These are phyloP conservation scores for Drosophila barbarae DNA, from an alignment of 2,888 invertebrate genomes.

Conservation along the genomic window DNA sequence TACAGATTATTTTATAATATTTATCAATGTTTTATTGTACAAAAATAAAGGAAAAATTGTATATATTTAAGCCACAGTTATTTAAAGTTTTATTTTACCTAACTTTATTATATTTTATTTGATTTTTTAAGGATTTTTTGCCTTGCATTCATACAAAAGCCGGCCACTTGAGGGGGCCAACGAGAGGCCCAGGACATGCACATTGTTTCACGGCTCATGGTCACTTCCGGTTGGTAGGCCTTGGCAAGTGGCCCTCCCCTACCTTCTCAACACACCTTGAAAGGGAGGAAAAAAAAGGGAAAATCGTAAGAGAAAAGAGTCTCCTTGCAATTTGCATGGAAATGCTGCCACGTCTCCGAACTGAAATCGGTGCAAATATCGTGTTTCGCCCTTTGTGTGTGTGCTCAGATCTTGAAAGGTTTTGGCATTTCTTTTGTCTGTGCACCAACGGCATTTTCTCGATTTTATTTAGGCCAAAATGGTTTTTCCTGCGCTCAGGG, in stretches of 20 bases:
- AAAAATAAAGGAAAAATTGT: no score
- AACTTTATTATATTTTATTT: background rate
- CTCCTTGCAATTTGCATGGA: conserved; percentile 26
- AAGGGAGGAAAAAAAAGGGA: background rate
- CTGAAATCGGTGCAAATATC: conserved; percentile 16
- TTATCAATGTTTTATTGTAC: no score
- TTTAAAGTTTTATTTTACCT: background rate
- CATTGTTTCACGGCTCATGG: conserved; percentile 29
- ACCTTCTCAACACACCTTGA: background rate
- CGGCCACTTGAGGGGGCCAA: background rate
- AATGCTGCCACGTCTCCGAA: conserved; percentile 10
- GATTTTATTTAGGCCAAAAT: conserved; percentile 19
- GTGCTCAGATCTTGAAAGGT: conserved; percentile 11
- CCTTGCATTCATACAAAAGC: background rate
- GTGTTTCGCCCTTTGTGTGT: conserved; percentile 12
- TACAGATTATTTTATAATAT: background rate
- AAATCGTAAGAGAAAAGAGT: conserved; percentile 3
- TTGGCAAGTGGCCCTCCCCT: conserved; percentile 5
- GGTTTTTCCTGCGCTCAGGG: conserved; percentile 1
- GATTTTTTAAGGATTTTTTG: background rate
- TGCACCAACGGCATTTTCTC: conserved; percentile 8
- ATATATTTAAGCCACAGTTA: background rate
- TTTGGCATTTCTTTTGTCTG: conserved; percentile 28
- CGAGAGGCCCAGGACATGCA: conserved; percentile 7
- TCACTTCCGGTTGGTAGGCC: conserved; percentile 33